phyloP scores from a whole-genome alignment of 2,113 vertebrate species.

The Oncorhynchus nerka region DNA sequence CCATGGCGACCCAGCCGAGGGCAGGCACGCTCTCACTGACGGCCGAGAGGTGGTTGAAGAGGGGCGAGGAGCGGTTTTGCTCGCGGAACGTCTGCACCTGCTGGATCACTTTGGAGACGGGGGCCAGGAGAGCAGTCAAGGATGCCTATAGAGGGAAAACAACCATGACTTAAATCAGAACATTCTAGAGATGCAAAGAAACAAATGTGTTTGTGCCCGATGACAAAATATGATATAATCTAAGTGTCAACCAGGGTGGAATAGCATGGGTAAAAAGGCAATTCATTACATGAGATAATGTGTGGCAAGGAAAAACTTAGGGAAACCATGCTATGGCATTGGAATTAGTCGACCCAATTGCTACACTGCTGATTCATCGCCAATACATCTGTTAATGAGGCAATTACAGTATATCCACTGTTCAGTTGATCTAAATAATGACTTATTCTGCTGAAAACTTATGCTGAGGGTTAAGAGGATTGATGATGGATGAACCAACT shows the following conservation, averaged over 20 bases:
- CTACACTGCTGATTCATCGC: background rate
- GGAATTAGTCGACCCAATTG: background rate
- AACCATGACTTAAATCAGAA: background rate
- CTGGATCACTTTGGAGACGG: constrained; percentile 84
- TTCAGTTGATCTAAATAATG: background rate
- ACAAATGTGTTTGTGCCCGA: background rate
- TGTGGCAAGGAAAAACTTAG: background rate
- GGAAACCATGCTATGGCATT: background rate
- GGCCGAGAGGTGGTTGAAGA: constrained; percentile 93
- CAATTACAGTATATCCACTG: background rate
- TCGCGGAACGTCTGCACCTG: constrained; percentile 87
- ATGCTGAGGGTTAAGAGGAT: no score
- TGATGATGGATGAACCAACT: constrained; percentile 48
- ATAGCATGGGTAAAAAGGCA: no score
- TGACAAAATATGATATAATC: background rate
- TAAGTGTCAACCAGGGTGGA: background rate
- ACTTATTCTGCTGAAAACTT: no score
- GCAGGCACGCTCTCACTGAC: constrained; percentile 93
- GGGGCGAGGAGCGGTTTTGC: constrained; percentile 83
- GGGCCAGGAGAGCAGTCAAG: constrained; percentile 79
- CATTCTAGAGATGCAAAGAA: background rate
- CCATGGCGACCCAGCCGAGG: constrained; percentile 92
- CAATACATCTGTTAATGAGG: background rate
- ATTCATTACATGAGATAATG: background rate
- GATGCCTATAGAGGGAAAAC: constrained; percentile 65